Conservation (phyloP, 2,888 invertebrate genomes). For the Balanococcus diminutus region DNA sequence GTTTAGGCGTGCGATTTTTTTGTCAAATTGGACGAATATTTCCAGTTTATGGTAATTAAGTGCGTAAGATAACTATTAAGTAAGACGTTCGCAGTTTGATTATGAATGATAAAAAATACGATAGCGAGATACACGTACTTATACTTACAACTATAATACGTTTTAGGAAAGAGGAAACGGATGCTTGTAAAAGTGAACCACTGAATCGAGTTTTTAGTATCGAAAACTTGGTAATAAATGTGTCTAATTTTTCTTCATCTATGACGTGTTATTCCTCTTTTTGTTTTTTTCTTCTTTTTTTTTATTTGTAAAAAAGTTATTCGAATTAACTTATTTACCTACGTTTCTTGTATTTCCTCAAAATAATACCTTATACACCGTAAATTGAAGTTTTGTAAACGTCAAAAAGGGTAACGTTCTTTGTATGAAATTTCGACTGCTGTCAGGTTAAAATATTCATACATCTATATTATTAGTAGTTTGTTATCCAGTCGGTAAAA, state of each 20-base stretch:
- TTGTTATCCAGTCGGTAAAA: slow-evolving; percentile 13
- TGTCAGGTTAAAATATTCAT: not conserved
- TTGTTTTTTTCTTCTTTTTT: not conserved
- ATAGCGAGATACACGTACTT: not conserved
- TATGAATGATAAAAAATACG: not conserved
- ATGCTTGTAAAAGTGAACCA: slow-evolving; percentile 3
- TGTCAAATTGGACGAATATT: not conserved
- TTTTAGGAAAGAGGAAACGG: not conserved
- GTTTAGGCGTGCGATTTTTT: not conserved
- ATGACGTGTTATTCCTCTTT: not conserved
- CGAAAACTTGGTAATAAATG: not conserved
- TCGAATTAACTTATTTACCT: not conserved
- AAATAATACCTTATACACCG: not conserved
- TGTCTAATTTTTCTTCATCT: not conserved
- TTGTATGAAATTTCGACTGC: not conserved
- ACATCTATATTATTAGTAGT: not conserved
- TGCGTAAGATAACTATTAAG: not conserved
- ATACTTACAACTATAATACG: not conserved
- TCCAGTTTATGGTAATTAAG: not conserved
- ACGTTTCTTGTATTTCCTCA: not conserved
- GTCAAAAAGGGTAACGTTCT: not conserved
- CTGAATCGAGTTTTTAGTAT: slow-evolving; percentile 6
- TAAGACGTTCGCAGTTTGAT: not conserved
- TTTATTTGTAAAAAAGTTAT: not conserved
- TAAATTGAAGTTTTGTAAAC: not conserved